Evolutionary conservation across 2,797 vertebrate species (phyloP), one percentile per base, ranked within the genome.

Genomic region (Novumbra hubbsi): DNA sequence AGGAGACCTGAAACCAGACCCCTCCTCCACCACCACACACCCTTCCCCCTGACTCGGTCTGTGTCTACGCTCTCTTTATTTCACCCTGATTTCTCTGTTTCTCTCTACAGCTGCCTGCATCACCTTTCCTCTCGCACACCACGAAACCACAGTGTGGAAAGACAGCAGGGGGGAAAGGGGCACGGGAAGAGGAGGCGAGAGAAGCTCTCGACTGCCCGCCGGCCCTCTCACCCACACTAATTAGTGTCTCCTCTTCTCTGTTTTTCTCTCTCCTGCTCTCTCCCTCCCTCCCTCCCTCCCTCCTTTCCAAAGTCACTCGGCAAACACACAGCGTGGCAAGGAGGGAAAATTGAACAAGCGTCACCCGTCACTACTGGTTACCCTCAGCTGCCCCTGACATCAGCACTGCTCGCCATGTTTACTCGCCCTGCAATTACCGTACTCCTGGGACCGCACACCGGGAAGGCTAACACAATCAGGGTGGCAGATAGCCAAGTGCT

Each of bases 321-420:
- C 80, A 77, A 38, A 50, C 70, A 38, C 57, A n/a, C 45, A 45
- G 49, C 12, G 49, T 69, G 68, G 38, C 48, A 83, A 78, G 86
- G 76, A 80, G 84, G 84, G 81, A 87, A 89, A 91, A 93, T 92
- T 93, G 92, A 93, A 93, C 92, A 93, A 91, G 91, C 89, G 85
- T 90, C 87, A 87, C 80, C 87, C 81, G 89, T 93, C 93, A 91
- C 85, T 88, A 90, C 81, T 90, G 88, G 86, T 94, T 93, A 93
- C 77, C 85, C 80, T 94, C 90, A 90, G 81, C 87, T 86, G 81
- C 55, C 80, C 84, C 88, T 87, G 84, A 87, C 84, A 83, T 84
- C 80, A 76, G 8, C 21, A 12, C 55, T 24, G 21, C 55, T 60
- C 82, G 87, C 84, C 88, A 89, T 90, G 90, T 93, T 92, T 92